Base-by-base conservation (phyloP, 2,888 invertebrate species). In the Chymomyza fuscimana region DNA sequence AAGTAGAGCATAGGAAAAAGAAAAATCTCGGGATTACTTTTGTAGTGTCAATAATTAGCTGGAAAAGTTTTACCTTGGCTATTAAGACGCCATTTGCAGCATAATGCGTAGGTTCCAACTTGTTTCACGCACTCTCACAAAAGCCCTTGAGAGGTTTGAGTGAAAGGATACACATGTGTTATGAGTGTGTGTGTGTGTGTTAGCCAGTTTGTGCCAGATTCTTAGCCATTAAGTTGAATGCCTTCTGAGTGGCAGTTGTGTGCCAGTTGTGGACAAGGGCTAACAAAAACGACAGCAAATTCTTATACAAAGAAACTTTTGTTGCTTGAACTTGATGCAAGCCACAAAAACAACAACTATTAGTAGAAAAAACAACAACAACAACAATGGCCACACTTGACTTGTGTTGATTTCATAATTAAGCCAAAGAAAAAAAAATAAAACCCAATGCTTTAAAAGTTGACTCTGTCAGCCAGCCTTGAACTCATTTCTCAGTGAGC, bases 11-110 rank as follows among this genome's bases (percentile, higher is more conserved):
- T 4, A 46, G 12, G 40, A 46, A 12, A 46, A 46, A 46, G 40
- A 12, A 12, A 46, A 46, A 46, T 46, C 40, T 12, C 6, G 6
- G 40, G 12, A 46, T 46, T 12, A 12, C 32, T 32, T 32, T 46
- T 46, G 40, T 32, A 80, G 82, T 85, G 82, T 86, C 79, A 85
- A 85, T 85, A 85, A 85, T 86, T 86, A 86, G 85, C 82, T 76
- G 70, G 69, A 78, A 85, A 85, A 86, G 74, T 86, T 52, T 84
- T 75, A 80, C 74, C 78, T 82, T 76, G 78, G 58, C 68, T 56
- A 68, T 86, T 85, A 84, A 74, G 80, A 80, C 78, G 78, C 40
- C 80, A 80, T 79, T 76, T 79, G 80, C 73, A 84, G 80, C 82
- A 84, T 83, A 85, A 85, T 85, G 83, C 68, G 79, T 46, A 12